Conservation (phyloP, 1,140 invertebrate genomes). For the Bombus breviceps region DNA sequence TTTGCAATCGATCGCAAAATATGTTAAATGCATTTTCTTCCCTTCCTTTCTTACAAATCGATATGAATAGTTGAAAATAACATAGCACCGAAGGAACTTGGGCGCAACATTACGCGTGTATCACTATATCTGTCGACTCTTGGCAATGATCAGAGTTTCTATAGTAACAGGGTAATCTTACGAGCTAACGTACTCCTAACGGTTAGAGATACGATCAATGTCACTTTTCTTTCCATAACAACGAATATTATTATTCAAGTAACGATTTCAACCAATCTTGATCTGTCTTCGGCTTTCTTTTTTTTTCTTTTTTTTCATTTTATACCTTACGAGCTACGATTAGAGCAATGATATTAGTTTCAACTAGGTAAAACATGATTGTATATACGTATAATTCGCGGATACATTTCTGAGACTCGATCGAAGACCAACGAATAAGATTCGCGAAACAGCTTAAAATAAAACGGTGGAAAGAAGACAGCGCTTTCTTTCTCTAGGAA, state of each 20-base stretch:
- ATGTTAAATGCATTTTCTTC: neutral
- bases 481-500: neutral
- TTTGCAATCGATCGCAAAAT: neutral
- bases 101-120: constrained; percentile 54
- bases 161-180: constrained; percentile 45
- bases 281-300: neutral
- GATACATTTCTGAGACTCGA: neutral
- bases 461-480: neutral
- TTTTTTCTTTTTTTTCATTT: neutral
- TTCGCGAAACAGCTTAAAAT: neutral
- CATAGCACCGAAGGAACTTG: constrained; percentile 61
- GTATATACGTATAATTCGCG: constrained; percentile 20
- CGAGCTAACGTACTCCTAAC: constrained; percentile 51
- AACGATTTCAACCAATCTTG: constrained; percentile 71
- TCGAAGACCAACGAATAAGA: neutral
- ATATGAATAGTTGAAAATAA: constrained; percentile 49
- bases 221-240: constrained; percentile 56
- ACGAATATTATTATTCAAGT: constrained; percentile 65
- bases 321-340: constrained; percentile 9
- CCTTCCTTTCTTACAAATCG: constrained; percentile 5
- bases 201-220: constrained; percentile 41
- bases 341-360: constrained; percentile 5
- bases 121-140: constrained; percentile 31
- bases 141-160: constrained; percentile 58
- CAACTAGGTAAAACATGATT: constrained; percentile 37